Evolutionary conservation across 2,797 vertebrate species (phyloP).

Genomic region (Pelodytes ibericus): DNA sequence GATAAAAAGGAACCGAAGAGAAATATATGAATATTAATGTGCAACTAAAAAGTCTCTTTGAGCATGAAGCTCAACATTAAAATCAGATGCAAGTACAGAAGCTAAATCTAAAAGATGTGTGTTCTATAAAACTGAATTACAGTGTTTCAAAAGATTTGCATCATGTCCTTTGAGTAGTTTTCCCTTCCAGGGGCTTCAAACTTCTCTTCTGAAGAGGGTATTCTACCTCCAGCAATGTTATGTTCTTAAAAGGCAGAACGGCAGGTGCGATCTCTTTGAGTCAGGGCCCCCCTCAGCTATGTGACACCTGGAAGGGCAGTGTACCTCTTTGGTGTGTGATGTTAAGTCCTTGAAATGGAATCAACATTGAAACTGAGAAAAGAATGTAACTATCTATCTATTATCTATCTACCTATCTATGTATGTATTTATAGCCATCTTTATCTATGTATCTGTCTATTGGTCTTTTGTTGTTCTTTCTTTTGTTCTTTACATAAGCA

Average conservation of each 20-base stretch:
- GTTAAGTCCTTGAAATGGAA: constrained; percentile 26
- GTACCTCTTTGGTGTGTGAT: constrained; percentile 23
- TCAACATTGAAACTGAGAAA: constrained; percentile 1
- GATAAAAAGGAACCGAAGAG: constrained; percentile 36
- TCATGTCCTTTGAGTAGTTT: constrained; percentile 48
- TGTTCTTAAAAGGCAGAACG: constrained; percentile 50
- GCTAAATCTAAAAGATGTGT: constrained; percentile 46
- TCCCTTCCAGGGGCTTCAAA: constrained; percentile 23
- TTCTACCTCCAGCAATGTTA: constrained; percentile 55
- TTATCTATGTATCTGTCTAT: no score
- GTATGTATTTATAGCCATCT: not conserved
- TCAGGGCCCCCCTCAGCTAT: constrained; percentile 36
- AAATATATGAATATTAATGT: constrained; percentile 56
- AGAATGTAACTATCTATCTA: not conserved
- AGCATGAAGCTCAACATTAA: constrained; percentile 42
- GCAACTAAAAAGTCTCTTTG: constrained; percentile 40
- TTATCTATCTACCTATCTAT: not conserved
- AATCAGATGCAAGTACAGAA: constrained; percentile 44
- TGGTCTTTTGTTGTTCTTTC: no score
- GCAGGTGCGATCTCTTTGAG: constrained; percentile 54
- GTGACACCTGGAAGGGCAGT: constrained; percentile 33
- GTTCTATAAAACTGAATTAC: constrained; percentile 55
- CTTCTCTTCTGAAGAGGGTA: constrained; percentile 51
- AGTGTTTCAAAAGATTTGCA: constrained; percentile 32
- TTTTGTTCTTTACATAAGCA: no score